Conservation (phyloP, 2,888 invertebrate genomes). For the Linnaemya vulpina region DNA sequence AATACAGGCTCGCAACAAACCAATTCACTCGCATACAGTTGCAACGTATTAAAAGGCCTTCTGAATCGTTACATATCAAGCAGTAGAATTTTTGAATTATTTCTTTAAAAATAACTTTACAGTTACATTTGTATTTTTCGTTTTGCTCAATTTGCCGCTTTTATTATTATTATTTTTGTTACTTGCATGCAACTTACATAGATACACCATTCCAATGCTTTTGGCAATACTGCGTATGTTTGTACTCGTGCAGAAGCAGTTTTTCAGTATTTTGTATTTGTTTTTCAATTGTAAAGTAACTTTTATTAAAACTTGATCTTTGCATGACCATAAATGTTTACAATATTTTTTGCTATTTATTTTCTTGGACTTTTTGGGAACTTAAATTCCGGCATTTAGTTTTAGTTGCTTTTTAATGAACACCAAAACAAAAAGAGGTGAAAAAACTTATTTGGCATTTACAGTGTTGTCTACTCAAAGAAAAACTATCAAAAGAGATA, state of each 20-base stretch:
- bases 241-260: background rate
- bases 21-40: background rate
- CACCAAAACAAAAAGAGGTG: background rate
- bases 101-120: background rate
- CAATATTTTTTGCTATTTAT: constrained; percentile 16
- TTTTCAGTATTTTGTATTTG: background rate
- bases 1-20: background rate
- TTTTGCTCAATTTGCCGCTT: background rate
- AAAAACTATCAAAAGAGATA: background rate
- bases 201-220: background rate
- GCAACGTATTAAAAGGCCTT: constrained; percentile 11
- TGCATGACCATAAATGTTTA: background rate
- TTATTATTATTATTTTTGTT: background rate
- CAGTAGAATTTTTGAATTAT: background rate
- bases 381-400: constrained; percentile 54
- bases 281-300: background rate
- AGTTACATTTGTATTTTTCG: background rate
- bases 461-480: constrained; percentile 5
- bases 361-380: constrained; percentile 32
- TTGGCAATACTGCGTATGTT: background rate
- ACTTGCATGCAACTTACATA: background rate
- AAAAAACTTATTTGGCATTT: constrained; percentile 27
- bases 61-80: background rate
- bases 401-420: constrained; percentile 1
- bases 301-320: constrained; percentile 1